Percentiles rank a stretch among this genome's conserved stretches.
phyloP scores from a whole-genome alignment of 2,113 vertebrate species.

The Ciconia stormi region DNA sequence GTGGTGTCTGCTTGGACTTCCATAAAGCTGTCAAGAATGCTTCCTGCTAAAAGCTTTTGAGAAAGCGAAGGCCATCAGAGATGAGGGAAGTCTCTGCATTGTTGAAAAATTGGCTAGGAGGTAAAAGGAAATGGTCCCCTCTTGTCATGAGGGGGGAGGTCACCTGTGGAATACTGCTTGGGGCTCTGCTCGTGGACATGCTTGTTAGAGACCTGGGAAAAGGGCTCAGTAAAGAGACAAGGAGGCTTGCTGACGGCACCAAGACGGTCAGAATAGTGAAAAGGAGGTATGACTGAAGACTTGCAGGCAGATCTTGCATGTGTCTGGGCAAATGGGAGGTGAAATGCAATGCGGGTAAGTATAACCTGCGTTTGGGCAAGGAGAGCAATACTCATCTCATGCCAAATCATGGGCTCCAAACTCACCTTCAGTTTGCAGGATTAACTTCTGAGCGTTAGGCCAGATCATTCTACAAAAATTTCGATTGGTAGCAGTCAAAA shows the following conservation, averaged over 20 bases:
- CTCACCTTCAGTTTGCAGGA: neutral
- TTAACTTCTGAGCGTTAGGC: neutral
- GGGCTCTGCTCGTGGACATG: neutral
- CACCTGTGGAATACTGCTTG: neutral
- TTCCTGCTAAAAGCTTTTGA: neutral
- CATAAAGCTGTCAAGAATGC: neutral
- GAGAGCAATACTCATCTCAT: neutral
- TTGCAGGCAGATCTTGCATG: accelerated
- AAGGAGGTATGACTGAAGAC: neutral
- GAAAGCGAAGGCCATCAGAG: neutral
- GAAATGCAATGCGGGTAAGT: neutral
- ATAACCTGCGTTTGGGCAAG: neutral
- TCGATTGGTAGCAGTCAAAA: neutral
- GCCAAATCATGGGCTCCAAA: neutral
- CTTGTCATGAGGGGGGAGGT: neutral
- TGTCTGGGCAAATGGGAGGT: neutral
- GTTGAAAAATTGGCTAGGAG: neutral
- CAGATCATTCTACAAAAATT: neutral
- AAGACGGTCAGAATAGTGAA: no score
- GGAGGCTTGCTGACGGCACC: neutral
- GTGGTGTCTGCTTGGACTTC: neutral
- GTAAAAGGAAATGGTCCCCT: neutral
- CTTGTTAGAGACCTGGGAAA: neutral
- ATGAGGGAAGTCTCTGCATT: neutral
- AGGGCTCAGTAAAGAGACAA: neutral